phyloP scores from a whole-genome alignment of 1,140 invertebrate genomes.

The Tribolium castaneum region DNA sequence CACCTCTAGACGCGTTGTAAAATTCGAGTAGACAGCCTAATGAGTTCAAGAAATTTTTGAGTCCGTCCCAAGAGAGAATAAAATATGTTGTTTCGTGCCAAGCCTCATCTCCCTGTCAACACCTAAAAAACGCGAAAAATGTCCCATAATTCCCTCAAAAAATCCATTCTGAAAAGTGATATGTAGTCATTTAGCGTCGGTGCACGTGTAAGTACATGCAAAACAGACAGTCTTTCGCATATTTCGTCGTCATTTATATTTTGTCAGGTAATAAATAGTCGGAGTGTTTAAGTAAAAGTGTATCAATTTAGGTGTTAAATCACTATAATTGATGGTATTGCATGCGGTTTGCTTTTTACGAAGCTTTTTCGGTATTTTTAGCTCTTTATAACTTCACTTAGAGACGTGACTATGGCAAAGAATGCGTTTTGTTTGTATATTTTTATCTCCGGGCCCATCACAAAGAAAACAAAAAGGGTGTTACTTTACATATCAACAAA shows the following conservation, averaged over 20 bases:
- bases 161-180: constrained; percentile 29
- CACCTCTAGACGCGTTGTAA: too few relatives aligned
- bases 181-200: constrained; percentile 7
- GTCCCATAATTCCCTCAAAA: constrained; percentile 2
- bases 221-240: constrained; percentile 25
- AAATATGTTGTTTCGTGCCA: background rate
- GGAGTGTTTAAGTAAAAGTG: constrained; percentile 51
- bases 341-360: constrained; percentile 39
- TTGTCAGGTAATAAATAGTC: constrained; percentile 54
- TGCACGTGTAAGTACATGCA: constrained; percentile 33
- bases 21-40: background rate
- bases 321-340: constrained; percentile 58
- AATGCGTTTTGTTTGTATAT: constrained; percentile 37
- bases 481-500: constrained; percentile 36
- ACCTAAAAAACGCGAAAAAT: background rate
- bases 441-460: constrained; percentile 28
- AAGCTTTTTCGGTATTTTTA: constrained; percentile 41
- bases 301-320: constrained; percentile 58
- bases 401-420: constrained; percentile 36
- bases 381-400: constrained; percentile 37
- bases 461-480: constrained; percentile 30
- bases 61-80: background rate
- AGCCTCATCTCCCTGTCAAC: background rate
- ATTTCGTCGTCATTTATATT: constrained; percentile 53
- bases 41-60: background rate